These are phyloP conservation scores for Porites lutea DNA, from an alignment of 64 coral and sea anemone genomes.

Conservation along the genomic window DNA sequence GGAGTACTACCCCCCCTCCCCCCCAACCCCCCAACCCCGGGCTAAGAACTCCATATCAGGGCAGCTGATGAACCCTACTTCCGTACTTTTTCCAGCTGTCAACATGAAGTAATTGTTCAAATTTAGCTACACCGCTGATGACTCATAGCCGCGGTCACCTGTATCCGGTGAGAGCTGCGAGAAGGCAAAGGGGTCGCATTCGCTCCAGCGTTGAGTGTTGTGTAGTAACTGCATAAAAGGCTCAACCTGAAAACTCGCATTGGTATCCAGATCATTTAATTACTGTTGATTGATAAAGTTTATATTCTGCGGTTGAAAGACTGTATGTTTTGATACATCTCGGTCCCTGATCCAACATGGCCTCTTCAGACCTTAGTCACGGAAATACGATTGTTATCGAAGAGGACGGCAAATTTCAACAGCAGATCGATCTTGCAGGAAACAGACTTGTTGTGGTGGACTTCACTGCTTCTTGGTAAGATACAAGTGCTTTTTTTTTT, in stretches of 20 bases:
- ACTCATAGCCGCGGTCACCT: background rate
- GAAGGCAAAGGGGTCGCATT: no score
- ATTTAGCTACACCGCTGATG: constrained; percentile 9
- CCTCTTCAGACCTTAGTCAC: constrained; percentile 56
- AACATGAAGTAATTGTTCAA: constrained; percentile 19
- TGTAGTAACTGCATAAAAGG: no score
- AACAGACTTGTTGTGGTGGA: constrained; percentile 87
- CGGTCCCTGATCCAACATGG: constrained; percentile 6
- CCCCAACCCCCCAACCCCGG: no score
- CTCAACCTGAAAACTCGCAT: no score
- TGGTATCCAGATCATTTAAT: background rate
- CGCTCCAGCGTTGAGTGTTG: no score
- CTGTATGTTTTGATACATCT: background rate
- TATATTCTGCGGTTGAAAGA: background rate
- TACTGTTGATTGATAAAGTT: background rate
- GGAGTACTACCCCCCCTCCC: no score
- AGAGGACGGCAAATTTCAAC: constrained; percentile 76
- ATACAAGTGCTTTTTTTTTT: background rate
- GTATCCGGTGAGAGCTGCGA: no score
- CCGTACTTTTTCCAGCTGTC: background rate
- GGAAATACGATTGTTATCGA: constrained; percentile 85
- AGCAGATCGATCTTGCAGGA: constrained; percentile 80
- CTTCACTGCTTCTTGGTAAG: constrained; percentile 92
- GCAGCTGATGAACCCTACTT: background rate
- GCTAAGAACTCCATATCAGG: no score